Conservation (phyloP, 2,888 invertebrate genomes). For the Brachycybe producta region DNA sequence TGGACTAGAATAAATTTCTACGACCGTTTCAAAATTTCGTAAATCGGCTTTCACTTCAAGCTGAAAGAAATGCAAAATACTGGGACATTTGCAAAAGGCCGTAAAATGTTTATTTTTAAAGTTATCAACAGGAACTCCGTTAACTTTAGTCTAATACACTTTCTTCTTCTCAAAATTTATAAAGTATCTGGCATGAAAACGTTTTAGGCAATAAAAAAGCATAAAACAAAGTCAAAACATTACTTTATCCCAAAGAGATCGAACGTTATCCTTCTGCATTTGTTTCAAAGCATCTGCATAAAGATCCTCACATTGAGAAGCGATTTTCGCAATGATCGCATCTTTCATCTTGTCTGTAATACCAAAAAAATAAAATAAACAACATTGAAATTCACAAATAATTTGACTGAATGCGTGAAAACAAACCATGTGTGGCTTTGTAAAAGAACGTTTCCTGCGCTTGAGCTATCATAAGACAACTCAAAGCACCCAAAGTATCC, state of each 20-base stretch:
- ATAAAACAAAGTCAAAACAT: slow-evolving; percentile 25
- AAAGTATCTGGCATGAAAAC: too few relatives aligned
- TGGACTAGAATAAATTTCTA: too few relatives aligned
- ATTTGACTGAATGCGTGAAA: background rate
- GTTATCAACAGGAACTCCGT: background rate
- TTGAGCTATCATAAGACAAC: slow-evolving; percentile 87
- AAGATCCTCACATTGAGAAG: slow-evolving; percentile 82
- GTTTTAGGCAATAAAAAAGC: background rate
- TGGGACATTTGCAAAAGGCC: too few relatives aligned
- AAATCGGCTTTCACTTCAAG: too few relatives aligned
- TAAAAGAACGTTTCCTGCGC: slow-evolving; percentile 94
- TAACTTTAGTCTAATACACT: background rate
- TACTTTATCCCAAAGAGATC: slow-evolving; percentile 78
- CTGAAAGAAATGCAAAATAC: background rate
- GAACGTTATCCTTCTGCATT: slow-evolving; percentile 69
- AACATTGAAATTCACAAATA: background rate
- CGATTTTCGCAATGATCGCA: slow-evolving; percentile 76
- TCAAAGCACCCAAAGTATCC: slow-evolving; percentile 75
- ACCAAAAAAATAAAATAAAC: background rate
- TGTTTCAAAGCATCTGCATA: slow-evolving; percentile 80
- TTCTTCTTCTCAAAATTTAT: background rate
- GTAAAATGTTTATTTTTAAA: background rate
- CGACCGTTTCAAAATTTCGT: too few relatives aligned
- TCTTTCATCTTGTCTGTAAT: slow-evolving; percentile 84
- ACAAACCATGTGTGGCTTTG: slow-evolving; percentile 55